Evolutionary conservation across 2,888 invertebrate species (phyloP).

Genomic region (Ligdia adustata): DNA sequence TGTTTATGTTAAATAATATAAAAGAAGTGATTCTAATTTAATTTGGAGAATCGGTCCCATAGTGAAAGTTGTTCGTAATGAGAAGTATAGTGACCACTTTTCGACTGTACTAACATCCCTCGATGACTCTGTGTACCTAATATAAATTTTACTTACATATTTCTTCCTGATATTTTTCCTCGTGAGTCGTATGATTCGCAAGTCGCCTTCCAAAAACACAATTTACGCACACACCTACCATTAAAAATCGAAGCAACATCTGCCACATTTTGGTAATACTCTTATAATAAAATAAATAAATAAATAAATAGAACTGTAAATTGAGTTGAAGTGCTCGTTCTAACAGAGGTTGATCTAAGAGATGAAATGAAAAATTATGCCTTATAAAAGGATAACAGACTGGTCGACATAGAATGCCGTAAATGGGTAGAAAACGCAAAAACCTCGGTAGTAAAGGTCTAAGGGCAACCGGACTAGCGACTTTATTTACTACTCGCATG

Average conservation of each 20-base stretch:
- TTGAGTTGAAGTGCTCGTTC: constrained; percentile 1
- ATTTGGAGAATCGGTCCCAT: too few species aligned
- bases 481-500: constrained; percentile 6
- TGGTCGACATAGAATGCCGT: constrained; percentile 52
- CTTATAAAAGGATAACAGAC: constrained; percentile 65
- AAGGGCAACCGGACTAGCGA: constrained; percentile 28
- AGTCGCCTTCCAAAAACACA: constrained; percentile 48
- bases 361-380: constrained; percentile 47
- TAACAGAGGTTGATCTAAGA: constrained; percentile 54
- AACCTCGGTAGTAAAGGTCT: constrained; percentile 41
- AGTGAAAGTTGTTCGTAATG: too few species aligned
- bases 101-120: too few species aligned
- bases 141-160: constrained; percentile 40
- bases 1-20: too few species aligned
- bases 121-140: too few species aligned
- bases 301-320: constrained; percentile 2
- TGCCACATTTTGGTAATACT: constrained; percentile 41
- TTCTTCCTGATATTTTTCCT: constrained; percentile 38
- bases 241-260: constrained; percentile 46
- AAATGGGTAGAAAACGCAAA: constrained; percentile 56
- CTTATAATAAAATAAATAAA: too few species aligned
- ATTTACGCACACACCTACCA: constrained; percentile 47
- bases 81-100: too few species aligned
- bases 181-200: constrained; percentile 45
- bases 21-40: too few species aligned